Base-by-base conservation (phyloP, 1,140 invertebrate genomes). In the Saxidomus purpurata region DNA sequence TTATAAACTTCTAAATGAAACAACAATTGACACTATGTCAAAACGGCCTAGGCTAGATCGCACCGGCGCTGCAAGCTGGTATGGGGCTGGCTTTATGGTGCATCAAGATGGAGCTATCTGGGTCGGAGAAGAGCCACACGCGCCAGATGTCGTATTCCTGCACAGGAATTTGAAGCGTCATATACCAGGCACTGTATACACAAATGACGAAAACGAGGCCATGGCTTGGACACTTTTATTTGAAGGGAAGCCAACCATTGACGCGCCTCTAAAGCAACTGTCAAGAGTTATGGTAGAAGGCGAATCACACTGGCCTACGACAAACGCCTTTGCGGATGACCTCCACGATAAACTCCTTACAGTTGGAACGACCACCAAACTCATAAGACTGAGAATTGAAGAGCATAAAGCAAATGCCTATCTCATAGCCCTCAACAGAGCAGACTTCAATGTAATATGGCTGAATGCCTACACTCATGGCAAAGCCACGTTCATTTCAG, bases 321-420 rank as follows among this genome's bases (percentile, higher is more conserved):
- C 86, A 28, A 91, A 95, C 76, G 34, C 61, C 17, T 92, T 94
- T 49, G 55, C 88, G 0, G 52, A 90, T 22, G 94, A 95, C 49
- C 63, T 95, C 0, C 89, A 92, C 13, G 94, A 95, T 61, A 52
- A 92, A 69, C 71, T 49, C 31, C 87, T 76, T 19, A 86, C 4
- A 40, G 77, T 63, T 76, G 76, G 40, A 55, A 77, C n/a, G 25
- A 55, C 17, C 19, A 91, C 61, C 69, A 88, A 87, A 80, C 83
- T 85, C 28, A 63, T 93, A 0, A 93, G 91, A 88, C 91, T 91
- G 67, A 83, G 88, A 34, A 55, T 95, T 34, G 90, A 93, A 28
- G 94, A 95, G 83, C 93, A 94, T 59, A 92, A 92, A 55, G 89
- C 94, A 31, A 89, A 90, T 69, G 91, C 93, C 28, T 95, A 93